Base-by-base conservation (phyloP, 2,113 vertebrate species). In the Syngnathoides biaculeatus region DNA sequence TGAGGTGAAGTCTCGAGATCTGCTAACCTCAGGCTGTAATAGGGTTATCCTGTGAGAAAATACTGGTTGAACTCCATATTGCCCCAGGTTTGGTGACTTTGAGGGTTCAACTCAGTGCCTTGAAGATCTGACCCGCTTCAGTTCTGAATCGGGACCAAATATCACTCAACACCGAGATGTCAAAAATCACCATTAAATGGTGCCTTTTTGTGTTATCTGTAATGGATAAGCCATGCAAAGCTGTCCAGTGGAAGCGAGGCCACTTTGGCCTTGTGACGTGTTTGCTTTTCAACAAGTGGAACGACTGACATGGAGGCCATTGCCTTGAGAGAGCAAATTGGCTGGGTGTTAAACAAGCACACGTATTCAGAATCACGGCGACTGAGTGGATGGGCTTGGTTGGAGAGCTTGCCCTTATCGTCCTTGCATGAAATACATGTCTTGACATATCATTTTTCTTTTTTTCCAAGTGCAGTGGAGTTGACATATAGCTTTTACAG, bases 241-340 rank as follows among this genome's bases (percentile, higher is more conserved):
- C 22, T 56, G 50, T 63, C 65, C 14, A 19, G 62, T 52, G 15
- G 69, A 65, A 64, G 59, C 2, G 17, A 0, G 5, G 35, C 27
- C 55, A 26, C 47, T 65, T 59, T 43, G 71, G 19, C 67, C 77
- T 72, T 67, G 74, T 1, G 0, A n/a, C 47, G 42, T 67, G 47
- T 79, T 73, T 72, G 59, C 24, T 65, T 69, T 72, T 59, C 20
- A n/a, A 71, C 45, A 43, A 57, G 39, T 63, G 27, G 27, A 4
- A n/a, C 35, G 67, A 64, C 2, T 63, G 68, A 83, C 78, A 68
- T 59, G 0, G 35, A 81, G 82, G 80, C 74, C 77, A 76, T 79
- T 67, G 69, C 74, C 83, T 58, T 52, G 22, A 19, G 27, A 19
- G 27, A 50, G 39, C 4, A 30, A 13, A 27, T 1, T 1, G 26